Base-by-base conservation (phyloP, 1,140 invertebrate genomes). In the Anastatus disparis region DNA sequence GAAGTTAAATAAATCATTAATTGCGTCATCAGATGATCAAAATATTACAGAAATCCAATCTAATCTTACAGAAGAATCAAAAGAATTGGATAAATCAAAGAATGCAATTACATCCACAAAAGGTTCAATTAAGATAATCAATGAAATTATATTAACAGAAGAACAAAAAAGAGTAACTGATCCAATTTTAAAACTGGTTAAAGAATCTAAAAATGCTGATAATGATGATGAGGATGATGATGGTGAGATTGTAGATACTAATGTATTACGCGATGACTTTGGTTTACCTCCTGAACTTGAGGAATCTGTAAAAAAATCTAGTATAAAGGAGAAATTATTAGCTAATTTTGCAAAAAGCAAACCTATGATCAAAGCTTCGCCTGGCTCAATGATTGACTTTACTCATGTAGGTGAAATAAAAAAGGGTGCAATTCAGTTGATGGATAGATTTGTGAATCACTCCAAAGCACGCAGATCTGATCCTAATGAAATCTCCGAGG, bases 401-500 rank as follows among this genome's bases (percentile, higher is more conserved):
- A 84, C 87, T 64, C 76, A 75, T 40, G 80, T 24, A 87, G 87
- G 72, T 74, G 85, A 9, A 83, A 83, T 73, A 71, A 70, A 69
- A 61, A 42, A 78, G 44, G 89, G 89, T 42, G 81, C 91, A 12
- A 84, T 88, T 70, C 76, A 87, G 61, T 84, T 93, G 29, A 87
- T 91, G 76, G 84, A 91, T 74, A 84, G 89, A 77, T 92, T 89
- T 78, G 80, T 88, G 0, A 46, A 89, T 74, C 91, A 92, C 80
- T 80, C 85, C 3, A 80, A 83, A 20, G 74, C 87, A 2, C 87
- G 88, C 70, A 87, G 86, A 24, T 75, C 82, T 6, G 75, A 67
- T 42, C 77, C 78, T 75, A 88, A 84, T 68, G 75, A 76, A 77
- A 86, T 82, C 76, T 79, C 78, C 75, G 84, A 84, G 83, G 79